These are phyloP conservation scores for Argyrosomus regius DNA, from an alignment of 2,797 vertebrate species.

Conservation along the genomic window DNA sequence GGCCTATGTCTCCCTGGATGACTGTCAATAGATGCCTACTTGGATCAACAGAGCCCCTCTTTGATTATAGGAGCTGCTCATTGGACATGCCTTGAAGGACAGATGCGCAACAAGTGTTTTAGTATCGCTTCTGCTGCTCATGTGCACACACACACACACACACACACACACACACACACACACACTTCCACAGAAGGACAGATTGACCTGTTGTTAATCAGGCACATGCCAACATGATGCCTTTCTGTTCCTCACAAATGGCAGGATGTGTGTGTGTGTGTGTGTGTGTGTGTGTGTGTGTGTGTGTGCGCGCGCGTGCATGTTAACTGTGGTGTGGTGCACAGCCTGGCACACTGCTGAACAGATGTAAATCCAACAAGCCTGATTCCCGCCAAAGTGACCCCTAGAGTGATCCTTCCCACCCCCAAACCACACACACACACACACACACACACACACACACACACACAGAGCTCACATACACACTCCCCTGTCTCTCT, in stretches of 20 bases:
- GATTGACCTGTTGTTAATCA: slow-evolving; percentile 88
- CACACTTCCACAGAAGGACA: slow-evolving; percentile 74
- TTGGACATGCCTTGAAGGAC: slow-evolving; percentile 62
- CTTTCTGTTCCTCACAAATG: slow-evolving; percentile 83
- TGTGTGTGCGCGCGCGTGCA: neutral
- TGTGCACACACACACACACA: slow-evolving; percentile 44
- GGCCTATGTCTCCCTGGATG: slow-evolving; percentile 49
- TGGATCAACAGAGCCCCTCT: slow-evolving; percentile 60
- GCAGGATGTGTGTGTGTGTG: slow-evolving; percentile 62
- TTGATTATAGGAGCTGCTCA: slow-evolving; percentile 45
- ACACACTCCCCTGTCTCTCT: slow-evolving; percentile 24
- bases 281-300: slow-evolving; percentile 35
- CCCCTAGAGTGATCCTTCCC: slow-evolving; percentile 80
- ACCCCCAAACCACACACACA: slow-evolving; percentile 27
- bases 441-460: slow-evolving; percentile 29
- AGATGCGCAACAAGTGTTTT: slow-evolving; percentile 80
- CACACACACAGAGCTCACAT: slow-evolving; percentile 19
- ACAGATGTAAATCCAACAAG: slow-evolving; percentile 91
- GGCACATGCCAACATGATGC: slow-evolving; percentile 87
- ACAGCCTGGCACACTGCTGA: slow-evolving; percentile 79
- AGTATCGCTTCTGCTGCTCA: slow-evolving; percentile 65
- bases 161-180: slow-evolving; percentile 42
- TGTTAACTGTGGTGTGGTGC: slow-evolving; percentile 45
- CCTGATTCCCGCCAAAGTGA: slow-evolving; percentile 77
- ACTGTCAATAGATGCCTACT: slow-evolving; percentile 37